phyloP scores from a whole-genome alignment of 1,140 invertebrate species.

The Luehdorfia chinensis region DNA sequence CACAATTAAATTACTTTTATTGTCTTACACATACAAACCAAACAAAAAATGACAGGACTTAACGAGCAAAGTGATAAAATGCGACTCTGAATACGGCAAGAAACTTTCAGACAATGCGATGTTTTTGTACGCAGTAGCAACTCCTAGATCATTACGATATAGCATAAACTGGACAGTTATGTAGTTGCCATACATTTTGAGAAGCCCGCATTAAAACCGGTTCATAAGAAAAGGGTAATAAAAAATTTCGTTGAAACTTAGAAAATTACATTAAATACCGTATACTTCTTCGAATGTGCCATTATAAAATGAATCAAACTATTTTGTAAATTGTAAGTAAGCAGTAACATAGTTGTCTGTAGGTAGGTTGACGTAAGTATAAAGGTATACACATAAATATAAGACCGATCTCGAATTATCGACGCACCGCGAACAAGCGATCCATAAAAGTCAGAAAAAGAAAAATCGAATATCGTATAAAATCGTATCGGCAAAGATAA shows the following conservation, averaged over 20 bases:
- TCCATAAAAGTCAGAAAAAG: slow-evolving; percentile 71
- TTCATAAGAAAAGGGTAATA: slow-evolving; percentile 53
- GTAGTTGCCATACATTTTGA: slow-evolving; percentile 49
- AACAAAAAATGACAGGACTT: slow-evolving; percentile 15
- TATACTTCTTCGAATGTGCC: slow-evolving; percentile 1
- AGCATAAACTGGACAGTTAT: slow-evolving; percentile 71
- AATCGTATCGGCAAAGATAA: slow-evolving; percentile 69
- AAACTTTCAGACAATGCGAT: slow-evolving; percentile 59
- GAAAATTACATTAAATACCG: too few relatives aligned
- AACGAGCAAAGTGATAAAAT: slow-evolving; percentile 60
- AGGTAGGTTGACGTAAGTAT: too few relatives aligned
- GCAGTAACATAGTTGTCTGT: too few relatives aligned
- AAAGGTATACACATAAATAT: too few relatives aligned
- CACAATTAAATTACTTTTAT: slow-evolving; percentile 12
- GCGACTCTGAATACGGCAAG: slow-evolving; percentile 51
- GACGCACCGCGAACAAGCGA: slow-evolving; percentile 63
- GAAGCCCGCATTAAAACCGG: slow-evolving; percentile 48
- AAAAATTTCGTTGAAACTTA: slow-evolving; percentile 31
- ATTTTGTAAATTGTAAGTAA: too few relatives aligned
- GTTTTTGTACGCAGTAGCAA: slow-evolving; percentile 59
- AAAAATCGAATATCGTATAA: slow-evolving; percentile 70
- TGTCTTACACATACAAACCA: neutral
- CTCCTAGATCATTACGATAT: slow-evolving; percentile 70
- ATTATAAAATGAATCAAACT: slow-evolving; percentile 11
- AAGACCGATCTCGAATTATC: slow-evolving; percentile 64